Evolutionary conservation across 1,140 invertebrate species (phyloP).

Genomic region (Bactericera cockerelli): DNA sequence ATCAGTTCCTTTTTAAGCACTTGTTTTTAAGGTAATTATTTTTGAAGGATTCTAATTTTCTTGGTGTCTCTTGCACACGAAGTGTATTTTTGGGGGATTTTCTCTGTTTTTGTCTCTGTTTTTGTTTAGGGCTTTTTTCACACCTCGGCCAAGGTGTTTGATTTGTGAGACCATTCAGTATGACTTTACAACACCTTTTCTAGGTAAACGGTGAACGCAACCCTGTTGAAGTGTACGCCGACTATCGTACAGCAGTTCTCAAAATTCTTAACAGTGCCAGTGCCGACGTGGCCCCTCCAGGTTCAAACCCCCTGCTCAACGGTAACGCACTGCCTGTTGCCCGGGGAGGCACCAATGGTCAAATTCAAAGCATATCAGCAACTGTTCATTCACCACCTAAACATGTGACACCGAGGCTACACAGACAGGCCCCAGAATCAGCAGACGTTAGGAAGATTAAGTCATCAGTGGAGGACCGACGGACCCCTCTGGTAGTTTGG

Average conservation of each 20-base stretch:
- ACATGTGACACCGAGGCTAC: neutral
- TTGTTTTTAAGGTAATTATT: no score
- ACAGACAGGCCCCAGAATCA: neutral
- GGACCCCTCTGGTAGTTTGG: slow-evolving; percentile 43
- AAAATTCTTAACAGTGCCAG: slow-evolving; percentile 36
- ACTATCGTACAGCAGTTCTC: slow-evolving; percentile 55
- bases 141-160: no score
- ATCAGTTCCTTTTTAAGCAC: no score
- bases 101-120: no score
- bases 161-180: no score
- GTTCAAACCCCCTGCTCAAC: slow-evolving; percentile 26
- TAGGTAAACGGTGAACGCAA: slow-evolving; percentile 70
- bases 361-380: neutral
- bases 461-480: neutral
- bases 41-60: no score
- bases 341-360: neutral
- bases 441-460: neutral
- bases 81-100: no score
- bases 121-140: no score
- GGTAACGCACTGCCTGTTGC: neutral
- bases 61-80: no score
- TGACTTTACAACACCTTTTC: no score
- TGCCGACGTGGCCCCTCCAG: no score
- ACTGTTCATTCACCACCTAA: slow-evolving; percentile 2
- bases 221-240: slow-evolving; percentile 62